Evolutionary conservation across 2,797 vertebrate species (phyloP), one percentile per base, ranked within the genome.

Genomic region (Darevskia nairensis): DNA sequence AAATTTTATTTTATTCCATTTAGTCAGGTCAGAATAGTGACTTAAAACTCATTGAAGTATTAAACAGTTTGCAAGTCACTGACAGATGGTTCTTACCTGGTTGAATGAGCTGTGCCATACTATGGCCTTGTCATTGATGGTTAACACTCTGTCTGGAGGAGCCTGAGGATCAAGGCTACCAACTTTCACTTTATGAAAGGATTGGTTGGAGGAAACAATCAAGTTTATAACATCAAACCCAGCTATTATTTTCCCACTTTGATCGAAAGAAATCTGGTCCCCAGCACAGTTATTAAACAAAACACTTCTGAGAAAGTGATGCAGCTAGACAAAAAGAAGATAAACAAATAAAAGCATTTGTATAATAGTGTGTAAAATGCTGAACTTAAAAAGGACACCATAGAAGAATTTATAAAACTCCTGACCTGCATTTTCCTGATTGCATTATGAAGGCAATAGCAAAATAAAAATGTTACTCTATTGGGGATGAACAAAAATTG

Each of bases 231-330:
- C 35, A 41, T 75, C 72, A 27, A 85, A 29, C 64, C 83, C 83
- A n/a, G 25, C 50, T 10, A 61, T 50, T 41, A 85, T 8, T 23
- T 85, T n/a, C 25, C 72, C 50, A 61, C 41, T 85, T 0, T 76
- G 23, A 39, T 85, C 32, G 29, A 85, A 61, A 59, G 50, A 85
- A 27, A 85, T 1, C 8, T 64, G 17, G 25, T 61, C 83, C 35
- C 83, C 71, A 39, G 83, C 83, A 85, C 23, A 76, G 50, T 76
- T 85, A 27, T 84, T 84, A 75, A 84, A 84, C 1, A 50, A 84
- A 21, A 84, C 23, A 15, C 25, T 11, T 61, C 13, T 64, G 25
- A 85, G 55, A 41, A 64, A 85, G 17, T 39, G 27, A 29, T 41
- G 83, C 25, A 85, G 50, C 83, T 85, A 10, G 6, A 41, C 8